These are phyloP conservation scores for Stenodera caucasica DNA, from an alignment of 2,888 invertebrate genomes.

Conservation along the genomic window DNA sequence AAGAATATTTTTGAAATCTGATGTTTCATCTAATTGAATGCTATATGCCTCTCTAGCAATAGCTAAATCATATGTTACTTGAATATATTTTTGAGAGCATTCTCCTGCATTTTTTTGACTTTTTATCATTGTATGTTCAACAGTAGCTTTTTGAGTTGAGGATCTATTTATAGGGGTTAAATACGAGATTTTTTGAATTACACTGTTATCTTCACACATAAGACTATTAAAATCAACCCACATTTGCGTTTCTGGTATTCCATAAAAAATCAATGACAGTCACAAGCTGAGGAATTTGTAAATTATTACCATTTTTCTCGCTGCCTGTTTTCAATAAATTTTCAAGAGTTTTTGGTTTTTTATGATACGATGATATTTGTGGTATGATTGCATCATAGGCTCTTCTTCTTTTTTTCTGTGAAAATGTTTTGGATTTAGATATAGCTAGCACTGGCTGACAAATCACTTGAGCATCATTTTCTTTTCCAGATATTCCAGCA, in stretches of 20 bases:
- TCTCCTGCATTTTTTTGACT: slow-evolving; percentile 35
- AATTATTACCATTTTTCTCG: too few relatives aligned
- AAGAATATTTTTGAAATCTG: slow-evolving; percentile 20
- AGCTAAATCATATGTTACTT: slow-evolving; percentile 46
- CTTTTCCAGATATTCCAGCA: too few relatives aligned
- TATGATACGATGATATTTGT: too few relatives aligned
- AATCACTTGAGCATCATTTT: too few relatives aligned
- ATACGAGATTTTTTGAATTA: slow-evolving; percentile 37
- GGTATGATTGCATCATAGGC: too few relatives aligned
- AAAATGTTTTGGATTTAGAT: too few relatives aligned
- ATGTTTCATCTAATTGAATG: slow-evolving; percentile 35
- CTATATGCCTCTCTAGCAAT: slow-evolving; percentile 30
- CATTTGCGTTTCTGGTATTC: neutral
- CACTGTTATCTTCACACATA: slow-evolving; percentile 31
- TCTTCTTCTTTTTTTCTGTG: too few relatives aligned
- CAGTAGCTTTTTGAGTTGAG: slow-evolving; percentile 38
- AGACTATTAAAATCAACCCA: slow-evolving; percentile 29
- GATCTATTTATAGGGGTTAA: slow-evolving; percentile 42
- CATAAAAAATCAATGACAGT: neutral
- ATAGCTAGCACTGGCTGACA: too few relatives aligned
- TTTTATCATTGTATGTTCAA: slow-evolving; percentile 37
- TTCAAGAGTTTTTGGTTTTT: too few relatives aligned
- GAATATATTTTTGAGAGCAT: slow-evolving; percentile 28
- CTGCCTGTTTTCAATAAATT: too few relatives aligned
- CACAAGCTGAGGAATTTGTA: too few relatives aligned